These are phyloP conservation scores for Acropternis orthonyx DNA, from an alignment of 2,797 vertebrate species.

Conservation along the genomic window DNA sequence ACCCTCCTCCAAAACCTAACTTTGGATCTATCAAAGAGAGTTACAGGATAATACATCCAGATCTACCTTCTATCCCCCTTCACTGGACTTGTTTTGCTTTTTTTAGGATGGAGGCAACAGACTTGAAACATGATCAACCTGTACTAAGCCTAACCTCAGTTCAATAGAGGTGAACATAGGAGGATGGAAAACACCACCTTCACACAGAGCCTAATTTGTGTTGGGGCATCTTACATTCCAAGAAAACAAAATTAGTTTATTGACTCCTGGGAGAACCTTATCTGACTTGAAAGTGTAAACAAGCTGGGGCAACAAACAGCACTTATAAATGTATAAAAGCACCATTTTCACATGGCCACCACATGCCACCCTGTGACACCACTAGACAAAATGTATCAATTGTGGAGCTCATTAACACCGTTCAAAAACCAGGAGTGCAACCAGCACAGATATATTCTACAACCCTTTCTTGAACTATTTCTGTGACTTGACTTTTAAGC, in stretches of 20 bases:
- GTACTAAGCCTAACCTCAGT: neutral
- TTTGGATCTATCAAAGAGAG: neutral
- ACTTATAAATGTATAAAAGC: neutral
- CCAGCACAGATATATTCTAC: neutral
- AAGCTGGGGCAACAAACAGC: neutral
- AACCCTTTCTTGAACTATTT: neutral
- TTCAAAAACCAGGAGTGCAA: neutral
- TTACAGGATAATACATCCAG: neutral
- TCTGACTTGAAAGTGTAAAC: neutral
- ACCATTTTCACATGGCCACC: neutral
- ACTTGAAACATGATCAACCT: neutral
- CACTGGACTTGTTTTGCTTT: neutral
- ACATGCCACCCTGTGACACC: rapidly evolving
- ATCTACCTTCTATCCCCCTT: neutral
- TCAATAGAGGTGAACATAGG: neutral
- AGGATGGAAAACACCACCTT: slow-evolving; percentile 42
- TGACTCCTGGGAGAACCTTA: slow-evolving; percentile 19
- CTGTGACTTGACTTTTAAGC: slow-evolving; percentile 1
- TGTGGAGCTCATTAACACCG: neutral
- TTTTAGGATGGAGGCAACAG: neutral
- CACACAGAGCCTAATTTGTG: neutral
- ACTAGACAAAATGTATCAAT: neutral
- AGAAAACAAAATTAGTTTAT: slow-evolving; percentile 5
- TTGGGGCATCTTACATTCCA: neutral
- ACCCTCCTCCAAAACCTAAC: neutral